Base-by-base conservation (phyloP, 2,113 vertebrate genomes). In the Perca flavescens region DNA sequence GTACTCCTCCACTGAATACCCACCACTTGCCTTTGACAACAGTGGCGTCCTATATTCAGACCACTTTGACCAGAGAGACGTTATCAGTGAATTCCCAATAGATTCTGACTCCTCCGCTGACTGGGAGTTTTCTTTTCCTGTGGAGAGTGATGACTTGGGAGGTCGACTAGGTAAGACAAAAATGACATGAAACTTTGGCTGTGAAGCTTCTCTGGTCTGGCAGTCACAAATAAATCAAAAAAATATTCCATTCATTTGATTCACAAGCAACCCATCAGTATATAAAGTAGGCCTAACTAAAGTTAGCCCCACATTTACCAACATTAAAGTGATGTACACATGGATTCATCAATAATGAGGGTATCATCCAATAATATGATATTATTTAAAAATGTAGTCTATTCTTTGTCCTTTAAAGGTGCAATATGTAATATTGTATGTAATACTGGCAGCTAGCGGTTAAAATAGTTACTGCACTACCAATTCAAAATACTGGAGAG, bases 121-220 rank as follows among this genome's bases (percentile, higher is more conserved):
- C 62, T 92, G 91, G 90, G 91, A 89, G 4, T 73, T 89, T 66
- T 62, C 79, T 72, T 83, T 86, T 73, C 71, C 86, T 67, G 67
- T 77, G 76, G 92, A 91, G 63, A 79, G 50, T 15, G 66, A 22
- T 1, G 70, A 70, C 40, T 17, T 14, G n/a, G 47, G n/a, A 47
- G 53, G 15, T 49, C 64, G 1, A 19, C 52, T 2, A 58, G 85
- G 92, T 91, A 58, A 86, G 81, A 50, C 28, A 63, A 68, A 79
- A 79, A 3, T 34, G 25, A 22, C 3, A 14, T 25, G 25, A 74
- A 13, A 49, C 31, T 6, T 69, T 58, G 4, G 12, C 25, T 70
- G 40, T 64, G 7, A 43, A 9, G n/a, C 22, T 15, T 19, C 31
- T 64, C 11, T 64, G 11, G 4, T 28, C 34, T 43, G 36, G 6